These are phyloP conservation scores for Rhabdomys pumilio DNA, from an alignment of 2,797 vertebrate species.

Conservation along the genomic window DNA sequence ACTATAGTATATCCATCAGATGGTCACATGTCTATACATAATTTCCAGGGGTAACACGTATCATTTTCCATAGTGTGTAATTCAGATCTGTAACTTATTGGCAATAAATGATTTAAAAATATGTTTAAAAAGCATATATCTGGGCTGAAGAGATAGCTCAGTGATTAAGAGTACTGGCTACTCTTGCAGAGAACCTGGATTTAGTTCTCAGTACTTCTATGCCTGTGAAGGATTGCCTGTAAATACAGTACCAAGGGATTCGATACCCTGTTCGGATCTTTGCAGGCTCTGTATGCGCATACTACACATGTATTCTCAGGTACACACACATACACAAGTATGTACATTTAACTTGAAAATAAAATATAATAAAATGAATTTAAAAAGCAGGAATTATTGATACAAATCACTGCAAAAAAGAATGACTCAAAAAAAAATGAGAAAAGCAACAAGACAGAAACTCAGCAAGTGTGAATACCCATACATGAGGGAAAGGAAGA, in stretches of 20 bases:
- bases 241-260: not conserved
- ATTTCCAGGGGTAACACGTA: conserved; percentile 71
- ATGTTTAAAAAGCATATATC: not conserved
- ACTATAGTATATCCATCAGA: not conserved
- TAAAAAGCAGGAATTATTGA: not conserved
- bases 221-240: not conserved
- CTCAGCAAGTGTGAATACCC: not conserved
- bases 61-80: conserved; percentile 43
- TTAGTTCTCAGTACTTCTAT: not conserved
- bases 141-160: not conserved
- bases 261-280: not conserved
- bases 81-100: conserved; percentile 76
- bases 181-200: not conserved
- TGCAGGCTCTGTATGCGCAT: not conserved
- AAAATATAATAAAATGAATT: not conserved
- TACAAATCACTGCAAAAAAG: not conserved
- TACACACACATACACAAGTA: not conserved
- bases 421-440: not conserved
- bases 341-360: not conserved
- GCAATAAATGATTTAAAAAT: conserved; percentile 87
- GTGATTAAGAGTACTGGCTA: not conserved
- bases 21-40: not conserved
- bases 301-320: not conserved
- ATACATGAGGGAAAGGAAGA: not conserved
- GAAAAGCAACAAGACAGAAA: conserved; percentile 16